phyloP scores from a whole-genome alignment of 2,888 invertebrate species.

The Drosophila tripunctata region DNA sequence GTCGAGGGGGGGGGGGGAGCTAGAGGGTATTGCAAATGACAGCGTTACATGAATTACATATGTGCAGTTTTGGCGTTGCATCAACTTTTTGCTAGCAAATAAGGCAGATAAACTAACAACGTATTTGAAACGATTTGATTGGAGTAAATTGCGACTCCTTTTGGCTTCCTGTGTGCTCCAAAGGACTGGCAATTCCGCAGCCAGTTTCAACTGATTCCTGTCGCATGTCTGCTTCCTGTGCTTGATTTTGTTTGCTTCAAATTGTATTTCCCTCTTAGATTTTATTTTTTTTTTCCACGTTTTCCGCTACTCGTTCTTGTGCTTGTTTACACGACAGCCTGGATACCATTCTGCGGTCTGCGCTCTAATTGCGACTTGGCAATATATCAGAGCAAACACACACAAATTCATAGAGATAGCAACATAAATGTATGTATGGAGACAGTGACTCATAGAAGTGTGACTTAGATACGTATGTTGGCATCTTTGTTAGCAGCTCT shows the following conservation, averaged over 20 bases:
- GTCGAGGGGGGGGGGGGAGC: constrained; percentile 1
- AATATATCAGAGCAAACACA: constrained; percentile 56
- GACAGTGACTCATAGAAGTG: constrained; percentile 12
- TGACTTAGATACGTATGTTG: constrained; percentile 9
- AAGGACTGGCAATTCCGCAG: constrained; percentile 17
- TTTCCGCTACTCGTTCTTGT: constrained; percentile 15
- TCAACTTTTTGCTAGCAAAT: not conserved
- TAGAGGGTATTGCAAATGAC: constrained; percentile 22
- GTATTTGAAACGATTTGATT: constrained; percentile 49
- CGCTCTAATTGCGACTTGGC: constrained; percentile 72
- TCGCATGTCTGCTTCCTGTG: not conserved
- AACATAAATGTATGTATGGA: not conserved
- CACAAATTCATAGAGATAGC: not conserved
- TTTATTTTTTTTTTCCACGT: constrained; percentile 14
- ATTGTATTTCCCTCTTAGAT: constrained; percentile 49
- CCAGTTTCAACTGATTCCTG: constrained; percentile 2
- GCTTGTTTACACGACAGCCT: constrained; percentile 59
- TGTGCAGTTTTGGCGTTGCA: constrained; percentile 16
- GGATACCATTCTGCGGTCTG: constrained; percentile 64
- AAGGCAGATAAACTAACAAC: constrained; percentile 12
- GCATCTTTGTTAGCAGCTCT: constrained; percentile 27
- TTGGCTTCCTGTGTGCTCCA: constrained; percentile 26
- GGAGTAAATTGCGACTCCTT: constrained; percentile 48
- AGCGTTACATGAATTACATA: constrained; percentile 11
- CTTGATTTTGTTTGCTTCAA: constrained; percentile 69